phyloP scores from a whole-genome alignment of 2,797 vertebrate species.

The Lagorchestes hirsutus region DNA sequence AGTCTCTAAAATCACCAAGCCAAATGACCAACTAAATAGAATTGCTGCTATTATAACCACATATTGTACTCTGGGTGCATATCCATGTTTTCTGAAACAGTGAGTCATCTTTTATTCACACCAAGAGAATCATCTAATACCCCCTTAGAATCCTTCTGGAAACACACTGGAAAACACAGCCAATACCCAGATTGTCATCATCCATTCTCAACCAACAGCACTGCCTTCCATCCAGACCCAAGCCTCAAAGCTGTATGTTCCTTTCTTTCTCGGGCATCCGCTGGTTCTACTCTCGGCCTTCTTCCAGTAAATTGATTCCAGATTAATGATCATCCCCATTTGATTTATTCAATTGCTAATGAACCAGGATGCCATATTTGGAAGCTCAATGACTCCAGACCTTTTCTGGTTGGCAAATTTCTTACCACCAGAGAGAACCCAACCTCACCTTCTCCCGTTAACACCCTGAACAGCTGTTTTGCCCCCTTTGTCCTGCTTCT shows the following conservation, averaged over 20 bases:
- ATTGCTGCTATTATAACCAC: neutral
- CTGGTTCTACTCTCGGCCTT: neutral
- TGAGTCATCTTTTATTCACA: neutral
- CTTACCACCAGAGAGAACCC: neutral
- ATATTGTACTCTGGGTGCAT: neutral
- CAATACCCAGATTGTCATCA: neutral
- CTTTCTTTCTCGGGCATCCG: neutral
- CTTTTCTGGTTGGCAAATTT: conserved; percentile 52
- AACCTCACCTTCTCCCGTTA: neutral
- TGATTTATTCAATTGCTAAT: conserved; percentile 58
- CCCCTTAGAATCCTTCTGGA: rapidly evolving
- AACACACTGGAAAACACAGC: neutral
- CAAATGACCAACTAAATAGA: neutral
- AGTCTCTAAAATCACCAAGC: neutral
- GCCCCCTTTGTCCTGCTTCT: conserved; percentile 77
- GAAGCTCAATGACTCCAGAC: neutral
- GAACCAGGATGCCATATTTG: neutral
- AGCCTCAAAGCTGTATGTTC: neutral
- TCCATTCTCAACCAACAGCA: neutral
- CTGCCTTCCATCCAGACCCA: neutral
- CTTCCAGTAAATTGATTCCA: conserved; percentile 38
- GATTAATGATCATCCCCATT: conserved; percentile 7
- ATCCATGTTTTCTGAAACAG: rapidly evolving
- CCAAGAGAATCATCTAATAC: rapidly evolving
- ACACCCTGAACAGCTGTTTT: neutral